Base-by-base conservation (phyloP, 2,888 invertebrate genomes). In the Drosophila koepferae region DNA sequence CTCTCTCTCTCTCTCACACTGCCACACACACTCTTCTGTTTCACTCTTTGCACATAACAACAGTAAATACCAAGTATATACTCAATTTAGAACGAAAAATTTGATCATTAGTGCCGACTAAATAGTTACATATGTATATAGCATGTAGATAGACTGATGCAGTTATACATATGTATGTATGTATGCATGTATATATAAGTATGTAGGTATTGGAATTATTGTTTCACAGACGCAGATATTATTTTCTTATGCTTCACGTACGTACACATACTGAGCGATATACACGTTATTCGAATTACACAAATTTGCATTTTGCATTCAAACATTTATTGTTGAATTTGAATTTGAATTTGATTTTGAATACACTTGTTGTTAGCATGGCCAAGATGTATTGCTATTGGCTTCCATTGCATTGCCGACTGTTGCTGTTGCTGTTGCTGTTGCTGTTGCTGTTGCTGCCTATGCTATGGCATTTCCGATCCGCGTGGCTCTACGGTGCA, bases 391-490 rank as follows among this genome's bases (percentile, higher is more conserved):
- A 6, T 20, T 20, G 10, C 18, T 10, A 18, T 62, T 51, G 9
- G 51, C 44, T 69, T 38, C 5, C 54, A 56, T 40, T 63, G 61
- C 66, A 59, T 40, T 20, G 60, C 6, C 61, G 51, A 28, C 34
- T 1, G 31, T 20, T 20, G 34, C 14, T 44, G 44, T 20, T 6
- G 14, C 46, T 4, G 48, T 72, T 61, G n/a, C 31, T 46, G 23
- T 20, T 4, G 14, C 46, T 4, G 10, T 10, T 20, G 44, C 12
- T 4, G 34, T 18, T 18, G 49, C 34, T 34, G 18, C 49, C 14
- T 5, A 9, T 1, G 34, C 34, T 34, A 58, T 68, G 87, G 83
- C 75, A 84, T 86, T 84, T 86, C 87, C 83, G 83, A 84, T 80
- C 56, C 63, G 63, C 62, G 58, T 54, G 59, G 44, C 38, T 36